These are phyloP conservation scores for Urocolius indicus DNA, from an alignment of 2,113 vertebrate genomes.

Conservation along the genomic window DNA sequence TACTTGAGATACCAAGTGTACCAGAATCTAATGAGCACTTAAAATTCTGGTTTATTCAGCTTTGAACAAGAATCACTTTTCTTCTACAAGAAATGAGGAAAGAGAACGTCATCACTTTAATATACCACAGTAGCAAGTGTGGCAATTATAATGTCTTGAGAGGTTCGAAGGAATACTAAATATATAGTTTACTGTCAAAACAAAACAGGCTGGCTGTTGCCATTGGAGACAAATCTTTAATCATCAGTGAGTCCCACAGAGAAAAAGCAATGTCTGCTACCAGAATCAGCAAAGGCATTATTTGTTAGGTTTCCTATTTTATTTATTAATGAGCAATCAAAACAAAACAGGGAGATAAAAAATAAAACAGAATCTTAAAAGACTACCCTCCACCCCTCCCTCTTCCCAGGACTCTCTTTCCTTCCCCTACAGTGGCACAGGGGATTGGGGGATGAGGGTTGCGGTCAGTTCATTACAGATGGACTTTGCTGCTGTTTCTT, in stretches of 20 bases:
- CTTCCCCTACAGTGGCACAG: too few relatives aligned
- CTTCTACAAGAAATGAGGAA: not conserved
- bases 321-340: too few relatives aligned
- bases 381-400: too few relatives aligned
- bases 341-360: too few relatives aligned
- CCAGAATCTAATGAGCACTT: not conserved
- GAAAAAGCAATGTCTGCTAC: not conserved
- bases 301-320: not conserved
- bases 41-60: not conserved
- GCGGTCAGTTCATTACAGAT: too few relatives aligned
- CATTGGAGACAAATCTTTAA: not conserved
- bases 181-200: not conserved
- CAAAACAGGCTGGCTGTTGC: not conserved
- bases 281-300: not conserved
- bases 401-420: too few relatives aligned
- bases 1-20: not conserved
- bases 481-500: too few relatives aligned
- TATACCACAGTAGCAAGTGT: not conserved
- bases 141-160: not conserved
- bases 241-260: not conserved
- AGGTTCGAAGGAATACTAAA: not conserved
- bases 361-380: too few relatives aligned
- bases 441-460: too few relatives aligned
- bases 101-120: not conserved
- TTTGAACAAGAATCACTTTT: not conserved